Evolutionary conservation across 2,797 vertebrate species (phyloP).

Genomic region (Esox masquinongy): DNA sequence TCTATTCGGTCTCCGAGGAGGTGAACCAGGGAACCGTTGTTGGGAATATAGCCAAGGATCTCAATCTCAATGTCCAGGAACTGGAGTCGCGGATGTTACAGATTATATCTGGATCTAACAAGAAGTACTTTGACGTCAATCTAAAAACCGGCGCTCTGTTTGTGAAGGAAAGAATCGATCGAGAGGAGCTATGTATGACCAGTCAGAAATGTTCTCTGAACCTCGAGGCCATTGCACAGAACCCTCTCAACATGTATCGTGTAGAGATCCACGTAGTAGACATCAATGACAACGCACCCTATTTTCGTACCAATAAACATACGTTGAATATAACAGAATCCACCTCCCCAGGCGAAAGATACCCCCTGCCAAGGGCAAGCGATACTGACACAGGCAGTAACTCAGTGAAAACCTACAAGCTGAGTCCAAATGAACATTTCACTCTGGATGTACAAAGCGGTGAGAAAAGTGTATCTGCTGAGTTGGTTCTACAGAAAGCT

Average conservation of each 20-base stretch:
- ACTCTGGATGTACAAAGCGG: conserved; percentile 27
- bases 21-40: conserved; percentile 49
- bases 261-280: conserved; percentile 30
- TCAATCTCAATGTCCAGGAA: conserved; percentile 44
- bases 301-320: conserved; percentile 12
- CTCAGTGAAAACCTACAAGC: conserved; percentile 14
- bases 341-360: conserved; percentile 43
- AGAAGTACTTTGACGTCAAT: conserved; percentile 51
- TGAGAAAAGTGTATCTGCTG: conserved; percentile 16
- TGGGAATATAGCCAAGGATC: conserved; percentile 61
- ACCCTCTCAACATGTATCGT: conserved; percentile 22
- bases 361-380: background rate
- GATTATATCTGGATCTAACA: conserved; percentile 45
- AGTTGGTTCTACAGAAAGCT: conserved; percentile 29
- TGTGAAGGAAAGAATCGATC: conserved; percentile 41
- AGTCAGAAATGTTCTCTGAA: conserved; percentile 31
- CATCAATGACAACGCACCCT: conserved; percentile 34
- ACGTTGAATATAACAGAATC: conserved; percentile 50
- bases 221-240: conserved; percentile 29
- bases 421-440: conserved; percentile 31
- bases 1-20: conserved; percentile 56
- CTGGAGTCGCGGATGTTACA: conserved; percentile 52
- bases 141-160: conserved; percentile 40
- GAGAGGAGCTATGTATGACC: conserved; percentile 42
- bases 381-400: conserved; percentile 28